Evolutionary conservation across 2,113 vertebrate genomes (phyloP), one percentile per base, ranked within the genome.

Genomic region (Girardinichthys multiradiatus): DNA sequence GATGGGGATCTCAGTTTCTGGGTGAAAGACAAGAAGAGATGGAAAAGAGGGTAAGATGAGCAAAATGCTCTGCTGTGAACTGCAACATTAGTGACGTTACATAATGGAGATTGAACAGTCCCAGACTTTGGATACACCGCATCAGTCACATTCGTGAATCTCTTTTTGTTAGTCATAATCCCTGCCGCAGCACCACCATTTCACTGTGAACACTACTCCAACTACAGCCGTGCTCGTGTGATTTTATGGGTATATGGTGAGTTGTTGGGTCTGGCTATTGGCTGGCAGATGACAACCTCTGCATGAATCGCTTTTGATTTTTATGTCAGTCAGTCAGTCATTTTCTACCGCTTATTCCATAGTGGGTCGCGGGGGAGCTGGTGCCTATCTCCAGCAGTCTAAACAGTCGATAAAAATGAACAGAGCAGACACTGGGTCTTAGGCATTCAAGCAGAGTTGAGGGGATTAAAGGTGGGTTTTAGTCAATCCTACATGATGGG

Each of bases 301-400:
- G 62, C 82, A 87, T 77, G 68, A 86, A 87, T 88, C 21, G 3
- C 54, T 77, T 74, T 81, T 86, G 86, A 90, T 89, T 83, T 81
- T 66, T 79, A 70, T 57, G 68, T 51, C 65, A 61, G 3, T 82
- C 74, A 83, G 37, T 57, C 48, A 61, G 77, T 68, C n/a, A n/a
- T n/a, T n/a, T n/a, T n/a, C n/a, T n/a, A n/a, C n/a, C n/a, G n/a
- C n/a, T n/a, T n/a, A n/a, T n/a, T n/a, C n/a, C n/a, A n/a, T 71
- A 70, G 68, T n/a, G 62, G 80, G 59, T 68, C 72, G 81, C 74
- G 60, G 83, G 64, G 58, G 74, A 74, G n/a, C n/a, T n/a, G n/a
- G n/a, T n/a, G n/a, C n/a, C n/a, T n/a, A n/a, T n/a, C n/a, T n/a
- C n/a, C n/a, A n/a, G n/a, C n/a, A n/a, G n/a, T n/a, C n/a, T 83